Evolutionary conservation across 2,888 invertebrate genomes (phyloP), one percentile per base, ranked within the genome.

Genomic region (Chloromyia formosa): DNA sequence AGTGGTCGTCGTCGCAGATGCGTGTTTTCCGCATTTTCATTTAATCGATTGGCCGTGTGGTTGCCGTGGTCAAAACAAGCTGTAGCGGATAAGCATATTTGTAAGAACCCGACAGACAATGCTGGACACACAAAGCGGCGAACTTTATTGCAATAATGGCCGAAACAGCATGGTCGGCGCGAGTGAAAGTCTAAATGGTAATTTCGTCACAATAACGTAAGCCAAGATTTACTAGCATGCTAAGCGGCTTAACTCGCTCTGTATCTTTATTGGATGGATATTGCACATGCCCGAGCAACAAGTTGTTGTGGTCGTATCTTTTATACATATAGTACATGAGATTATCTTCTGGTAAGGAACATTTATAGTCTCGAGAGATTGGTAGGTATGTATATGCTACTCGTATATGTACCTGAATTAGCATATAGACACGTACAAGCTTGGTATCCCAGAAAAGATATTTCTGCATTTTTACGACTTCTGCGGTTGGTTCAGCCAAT

Each of bases 161-260:
- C 49, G 49, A 35, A 35, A 35, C 3, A 35, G 27, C 27, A 35
- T 2, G 7, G 16, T 53, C 16, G 56, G 56, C 56, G 10, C 20
- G 10, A 56, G 56, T 56, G 56, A 56, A 56, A 56, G 56, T 56
- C 56, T 56, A 56, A 56, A 56, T 56, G 56, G 56, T 18, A 56
- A 56, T 56, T 56, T 56, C 56, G 56, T 56, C 56, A 56, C 3
- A 20, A 20, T 20, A 56, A 56, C 56, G 56, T 56, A 56, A 56
- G 56, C 20, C 22, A 18, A 20, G 56, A 56, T 56, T 56, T 56
- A 56, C 16, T 20, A 56, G 16, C 10, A 56, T 10, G 22, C 20
- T 56, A 56, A 56, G 56, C 56, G 56, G 56, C 56, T 56, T 56
- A 56, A 18, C 56, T 4, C 16, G 49, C 49, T 49, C 4, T 49